These are phyloP conservation scores for Protaetia brevitarsis DNA, from an alignment of 1,140 invertebrate species.

Conservation along the genomic window DNA sequence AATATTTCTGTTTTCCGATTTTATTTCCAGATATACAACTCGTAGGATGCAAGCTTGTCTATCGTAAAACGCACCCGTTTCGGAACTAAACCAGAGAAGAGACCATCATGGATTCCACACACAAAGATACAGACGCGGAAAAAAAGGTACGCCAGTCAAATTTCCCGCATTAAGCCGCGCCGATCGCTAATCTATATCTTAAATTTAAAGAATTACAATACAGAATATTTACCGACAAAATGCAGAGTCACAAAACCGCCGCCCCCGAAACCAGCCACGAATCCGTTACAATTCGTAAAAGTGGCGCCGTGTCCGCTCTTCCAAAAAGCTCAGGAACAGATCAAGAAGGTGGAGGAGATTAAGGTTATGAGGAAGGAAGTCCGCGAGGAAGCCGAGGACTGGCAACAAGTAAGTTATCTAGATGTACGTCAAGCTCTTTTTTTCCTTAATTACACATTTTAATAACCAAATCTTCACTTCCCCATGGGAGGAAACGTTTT, in stretches of 20 bases:
- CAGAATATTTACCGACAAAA: conserved; percentile 47
- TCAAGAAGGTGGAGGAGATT: conserved; percentile 79
- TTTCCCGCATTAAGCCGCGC: neutral
- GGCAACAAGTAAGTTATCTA: conserved; percentile 78
- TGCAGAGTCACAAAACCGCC: conserved; percentile 51
- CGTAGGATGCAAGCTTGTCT: neutral
- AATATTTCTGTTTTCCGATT: neutral
- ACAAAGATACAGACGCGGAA: neutral
- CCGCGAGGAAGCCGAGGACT: conserved; percentile 81
- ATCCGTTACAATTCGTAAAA: conserved; percentile 87
- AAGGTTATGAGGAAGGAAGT: conserved; percentile 74
- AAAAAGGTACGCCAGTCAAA: conserved; percentile 1
- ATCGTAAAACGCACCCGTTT: neutral
- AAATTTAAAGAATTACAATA: conserved; percentile 32
- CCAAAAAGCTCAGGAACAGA: conserved; percentile 78
- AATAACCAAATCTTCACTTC: neutral
- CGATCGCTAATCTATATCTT: neutral
- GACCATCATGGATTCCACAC: neutral
- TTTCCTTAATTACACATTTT: neutral
- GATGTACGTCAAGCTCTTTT: conserved; percentile 12
- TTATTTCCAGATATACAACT: neutral
- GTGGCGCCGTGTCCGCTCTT: conserved; percentile 81
- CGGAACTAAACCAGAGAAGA: neutral
- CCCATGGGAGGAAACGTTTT: neutral
- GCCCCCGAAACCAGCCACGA: conserved; percentile 74